A percentile compares a stretch with the other conserved stretches of the same genome.
phyloP scores from a whole-genome alignment of 1,140 invertebrate species.

The Drosophila takahashii region DNA sequence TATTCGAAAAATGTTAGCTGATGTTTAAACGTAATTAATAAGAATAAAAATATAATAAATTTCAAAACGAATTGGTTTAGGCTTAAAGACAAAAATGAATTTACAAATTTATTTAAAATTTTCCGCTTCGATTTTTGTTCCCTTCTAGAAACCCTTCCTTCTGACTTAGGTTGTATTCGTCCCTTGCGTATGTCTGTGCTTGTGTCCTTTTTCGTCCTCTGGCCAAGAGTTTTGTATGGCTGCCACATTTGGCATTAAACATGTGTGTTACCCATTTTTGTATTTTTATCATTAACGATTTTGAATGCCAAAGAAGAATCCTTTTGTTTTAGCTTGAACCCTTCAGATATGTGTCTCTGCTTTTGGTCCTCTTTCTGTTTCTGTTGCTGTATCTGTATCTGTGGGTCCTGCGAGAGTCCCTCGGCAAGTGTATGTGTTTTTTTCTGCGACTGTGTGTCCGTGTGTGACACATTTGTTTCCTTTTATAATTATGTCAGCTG shows the following conservation, averaged over 20 bases:
- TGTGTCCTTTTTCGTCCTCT: constrained; percentile 64
- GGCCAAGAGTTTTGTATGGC: constrained; percentile 31
- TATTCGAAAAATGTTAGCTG: too few species aligned
- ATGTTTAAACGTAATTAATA: too few species aligned
- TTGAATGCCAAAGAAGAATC: constrained; percentile 68
- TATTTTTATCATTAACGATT: constrained; percentile 71
- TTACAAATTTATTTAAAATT: too few species aligned
- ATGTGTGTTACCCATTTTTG: constrained; percentile 47
- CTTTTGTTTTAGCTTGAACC: constrained; percentile 67
- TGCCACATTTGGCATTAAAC: constrained; percentile 65
- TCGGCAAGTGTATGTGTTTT: constrained; percentile 22
- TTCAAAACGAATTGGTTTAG: too few species aligned
- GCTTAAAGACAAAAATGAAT: too few species aligned
- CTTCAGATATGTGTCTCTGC: constrained; percentile 64
- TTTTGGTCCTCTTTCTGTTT: constrained; percentile 12
- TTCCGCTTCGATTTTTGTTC: too few species aligned
- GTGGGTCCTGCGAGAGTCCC: constrained; percentile 57
- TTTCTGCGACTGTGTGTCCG: constrained; percentile 34
- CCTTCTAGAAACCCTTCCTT: constrained; percentile 11
- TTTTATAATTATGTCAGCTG: constrained; percentile 81
- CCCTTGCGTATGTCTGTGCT: constrained; percentile 8
- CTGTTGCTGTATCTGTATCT: constrained; percentile 38
- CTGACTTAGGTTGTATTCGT: constrained; percentile 1
- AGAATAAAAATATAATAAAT: background rate
- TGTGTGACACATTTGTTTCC: constrained; percentile 75